These are phyloP conservation scores for Huso huso DNA, from an alignment of 2,797 vertebrate genomes.

Conservation along the genomic window DNA sequence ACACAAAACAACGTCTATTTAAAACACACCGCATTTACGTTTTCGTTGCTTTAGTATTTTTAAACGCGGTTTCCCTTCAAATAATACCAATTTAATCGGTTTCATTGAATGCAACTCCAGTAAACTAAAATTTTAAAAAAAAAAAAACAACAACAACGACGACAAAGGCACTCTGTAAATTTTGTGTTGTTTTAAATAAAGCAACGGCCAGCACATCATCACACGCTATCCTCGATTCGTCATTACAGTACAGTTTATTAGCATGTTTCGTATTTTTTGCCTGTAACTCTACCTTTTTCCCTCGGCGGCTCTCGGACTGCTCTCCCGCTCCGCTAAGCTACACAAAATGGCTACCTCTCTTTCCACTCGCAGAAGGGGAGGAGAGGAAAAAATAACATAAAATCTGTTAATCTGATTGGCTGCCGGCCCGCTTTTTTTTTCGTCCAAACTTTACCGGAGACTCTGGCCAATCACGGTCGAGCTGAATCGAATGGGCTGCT, in stretches of 20 bases:
- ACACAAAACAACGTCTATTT: background rate
- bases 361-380: constrained; percentile 6
- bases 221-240: too few relatives aligned
- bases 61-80: too few relatives aligned
- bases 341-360: constrained; percentile 24
- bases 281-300: background rate
- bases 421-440: background rate
- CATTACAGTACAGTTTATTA: too few relatives aligned
- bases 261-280: too few relatives aligned
- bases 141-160: too few relatives aligned
- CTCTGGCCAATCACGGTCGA: constrained; percentile 2
- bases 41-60: too few relatives aligned
- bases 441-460: constrained; percentile 36
- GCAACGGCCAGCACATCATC: too few relatives aligned
- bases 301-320: background rate
- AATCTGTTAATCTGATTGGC: constrained; percentile 5
- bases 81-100: too few relatives aligned
- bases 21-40: background rate
- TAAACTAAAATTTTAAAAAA: too few relatives aligned
- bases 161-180: too few relatives aligned
- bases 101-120: too few relatives aligned
- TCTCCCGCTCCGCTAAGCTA: background rate
- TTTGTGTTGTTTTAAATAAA: too few relatives aligned
- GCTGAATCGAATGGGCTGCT: background rate
- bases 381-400: constrained; percentile 6